phyloP scores from a whole-genome alignment of 35 echinoderm and acorn worm species.

The Ophiothrix spiculata region DNA sequence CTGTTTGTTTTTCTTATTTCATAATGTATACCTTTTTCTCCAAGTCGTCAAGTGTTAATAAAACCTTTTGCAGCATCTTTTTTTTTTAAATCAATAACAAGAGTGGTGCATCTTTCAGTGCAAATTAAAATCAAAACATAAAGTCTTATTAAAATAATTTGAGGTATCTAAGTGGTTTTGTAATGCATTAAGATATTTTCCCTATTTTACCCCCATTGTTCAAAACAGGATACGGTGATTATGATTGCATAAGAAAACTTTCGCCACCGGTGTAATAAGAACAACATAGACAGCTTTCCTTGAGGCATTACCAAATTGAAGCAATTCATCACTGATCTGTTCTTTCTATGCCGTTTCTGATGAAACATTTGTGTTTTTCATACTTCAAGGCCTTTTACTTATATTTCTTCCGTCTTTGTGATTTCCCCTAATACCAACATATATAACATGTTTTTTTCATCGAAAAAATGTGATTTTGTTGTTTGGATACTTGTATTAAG shows the following conservation, averaged over 20 bases:
- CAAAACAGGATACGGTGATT: neutral
- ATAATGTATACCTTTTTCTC: neutral
- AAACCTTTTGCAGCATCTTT: neutral
- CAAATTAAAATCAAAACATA: conserved; percentile 6
- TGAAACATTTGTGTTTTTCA: neutral
- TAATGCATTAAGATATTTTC: neutral
- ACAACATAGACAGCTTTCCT: neutral
- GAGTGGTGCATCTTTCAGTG: neutral
- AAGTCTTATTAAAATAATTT: neutral
- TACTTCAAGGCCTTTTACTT: neutral
- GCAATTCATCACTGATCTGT: conserved; percentile 3
- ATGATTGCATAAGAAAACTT: neutral
- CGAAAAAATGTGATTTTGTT: no score
- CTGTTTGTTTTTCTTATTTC: neutral
- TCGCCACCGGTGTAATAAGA: neutral
- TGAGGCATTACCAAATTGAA: neutral
- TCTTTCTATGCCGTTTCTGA: neutral
- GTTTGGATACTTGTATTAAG: no score
- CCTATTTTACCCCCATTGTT: neutral
- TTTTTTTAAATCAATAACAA: neutral
- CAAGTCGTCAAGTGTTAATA: neutral
- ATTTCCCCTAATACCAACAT: conserved; percentile 9
- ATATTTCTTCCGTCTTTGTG: neutral
- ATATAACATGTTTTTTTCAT: no score
- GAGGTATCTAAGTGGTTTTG: neutral